Conservation (phyloP, 2,797 vertebrate genomes). For the Acanthornis magna region DNA sequence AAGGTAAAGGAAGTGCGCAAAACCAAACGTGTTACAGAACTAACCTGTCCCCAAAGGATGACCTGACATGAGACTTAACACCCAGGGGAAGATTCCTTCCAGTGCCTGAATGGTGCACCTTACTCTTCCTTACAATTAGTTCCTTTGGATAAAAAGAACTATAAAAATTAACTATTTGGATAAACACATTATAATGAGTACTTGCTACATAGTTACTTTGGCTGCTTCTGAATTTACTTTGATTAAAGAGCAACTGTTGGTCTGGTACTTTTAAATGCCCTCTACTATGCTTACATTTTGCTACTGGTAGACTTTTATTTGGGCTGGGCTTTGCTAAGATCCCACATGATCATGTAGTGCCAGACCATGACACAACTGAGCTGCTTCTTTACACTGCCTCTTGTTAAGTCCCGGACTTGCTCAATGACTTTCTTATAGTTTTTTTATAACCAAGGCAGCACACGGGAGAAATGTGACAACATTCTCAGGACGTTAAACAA, state of each 20-base stretch:
- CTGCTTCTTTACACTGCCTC: background rate
- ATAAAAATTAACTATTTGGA: background rate
- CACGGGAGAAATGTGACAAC: background rate
- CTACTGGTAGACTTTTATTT: background rate
- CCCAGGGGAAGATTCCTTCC: background rate
- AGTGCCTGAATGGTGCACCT: background rate
- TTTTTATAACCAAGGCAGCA: background rate
- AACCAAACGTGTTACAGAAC: background rate
- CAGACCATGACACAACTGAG: background rate
- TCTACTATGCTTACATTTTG: background rate
- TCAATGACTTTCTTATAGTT: background rate
- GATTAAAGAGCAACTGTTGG: background rate
- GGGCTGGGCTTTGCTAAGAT: background rate
- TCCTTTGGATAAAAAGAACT: background rate
- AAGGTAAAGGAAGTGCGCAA: conserved; percentile 31
- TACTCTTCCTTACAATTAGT: background rate
- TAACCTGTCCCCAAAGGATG: background rate
- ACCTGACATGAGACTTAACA: background rate
- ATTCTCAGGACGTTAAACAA: background rate
- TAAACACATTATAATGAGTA: background rate
- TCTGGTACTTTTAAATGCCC: background rate
- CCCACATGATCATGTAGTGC: background rate
- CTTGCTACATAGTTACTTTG: background rate
- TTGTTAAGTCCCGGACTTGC: accelerated
- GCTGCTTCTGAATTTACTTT: background rate